Base-by-base conservation (phyloP, 2,113 vertebrate genomes). In the Athene cunicularia region DNA sequence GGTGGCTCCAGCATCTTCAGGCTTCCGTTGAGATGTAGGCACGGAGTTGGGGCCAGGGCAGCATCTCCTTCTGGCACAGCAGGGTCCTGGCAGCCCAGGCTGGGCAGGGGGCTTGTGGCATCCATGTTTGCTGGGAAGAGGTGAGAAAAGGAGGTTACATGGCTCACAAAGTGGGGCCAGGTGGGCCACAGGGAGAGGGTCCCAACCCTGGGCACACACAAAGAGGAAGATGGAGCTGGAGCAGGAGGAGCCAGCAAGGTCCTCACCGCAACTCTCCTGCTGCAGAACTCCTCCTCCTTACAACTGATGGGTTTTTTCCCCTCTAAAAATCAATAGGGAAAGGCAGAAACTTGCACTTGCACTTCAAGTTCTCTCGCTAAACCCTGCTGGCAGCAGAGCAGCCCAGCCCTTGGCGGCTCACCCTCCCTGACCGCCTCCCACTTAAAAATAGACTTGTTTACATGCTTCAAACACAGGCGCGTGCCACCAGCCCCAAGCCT, bases 361-460 rank as follows among this genome's bases (percentile, higher is more conserved):
- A 84, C 84, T 85, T 90, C 0, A 2, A 95, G 68, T 52, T 63
- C 68, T 88, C 74, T 82, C 0, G 1, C 26, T 74, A 56, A 93
- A 60, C 71, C 26, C 74, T 77, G 72, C 55, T 1, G 0, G 68
- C 3, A 18, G 67, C 72, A 96, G 43, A 88, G 33, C 43, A 95
- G 80, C 84, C 55, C n/a, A 2, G 80, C 88, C 88, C 71, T 1
- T 23, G 32, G 82, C 1, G 16, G 53, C 68, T 55, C 22, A 1
- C 80, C 86, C 64, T 94, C 93, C 88, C 93, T 1, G 24, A 35
- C 67, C 28, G 21, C 92, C 85, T 95, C 79, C 35, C 6, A 4
- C 85, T 96, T 97, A 96, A 97, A 97, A 97, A 97, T 96, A 97
- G 96, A 96, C 87, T 96, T 97, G 94, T 96, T 97, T 97, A 97